Evolutionary conservation across 1,140 invertebrate genomes (phyloP).

Genomic region (Papilio helenus): DNA sequence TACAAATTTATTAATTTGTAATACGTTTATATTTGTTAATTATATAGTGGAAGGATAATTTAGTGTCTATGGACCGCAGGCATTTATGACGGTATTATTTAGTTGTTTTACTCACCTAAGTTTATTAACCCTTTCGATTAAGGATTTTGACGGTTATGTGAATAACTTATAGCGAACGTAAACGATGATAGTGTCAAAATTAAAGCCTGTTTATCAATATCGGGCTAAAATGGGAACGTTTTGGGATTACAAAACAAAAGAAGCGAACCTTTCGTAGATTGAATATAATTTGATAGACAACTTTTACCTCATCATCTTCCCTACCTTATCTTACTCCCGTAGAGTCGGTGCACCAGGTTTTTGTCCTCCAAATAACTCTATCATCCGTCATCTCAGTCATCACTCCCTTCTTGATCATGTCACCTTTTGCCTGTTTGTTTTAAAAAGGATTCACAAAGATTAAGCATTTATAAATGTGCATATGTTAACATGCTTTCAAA

Average conservation of each 20-base stretch:
- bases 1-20: slow-evolving; percentile 79
- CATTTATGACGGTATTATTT: slow-evolving; percentile 64
- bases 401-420: too few species aligned
- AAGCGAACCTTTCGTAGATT: too few species aligned
- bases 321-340: too few species aligned
- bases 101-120: slow-evolving; percentile 46
- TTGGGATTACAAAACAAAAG: too few species aligned
- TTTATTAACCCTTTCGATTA: slow-evolving; percentile 16
- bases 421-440: too few species aligned
- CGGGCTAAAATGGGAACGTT: neutral
- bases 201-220: neutral
- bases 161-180: neutral
- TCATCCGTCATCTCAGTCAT: too few species aligned
- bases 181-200: neutral
- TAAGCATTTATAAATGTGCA: too few species aligned
- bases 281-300: too few species aligned
- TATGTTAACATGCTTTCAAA: neutral
- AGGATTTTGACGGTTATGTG: neutral
- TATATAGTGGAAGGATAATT: slow-evolving; percentile 64
- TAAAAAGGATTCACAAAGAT: too few species aligned
- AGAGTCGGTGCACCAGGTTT: too few species aligned
- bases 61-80: slow-evolving; percentile 50
- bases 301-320: too few species aligned
- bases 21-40: slow-evolving; percentile 74
- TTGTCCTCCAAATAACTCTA: too few species aligned